Percentiles rank a stretch among this genome's conserved stretches.
These are phyloP conservation scores for Leuctra nigra DNA, from an alignment of 2,888 invertebrate genomes.

Conservation along the genomic window DNA sequence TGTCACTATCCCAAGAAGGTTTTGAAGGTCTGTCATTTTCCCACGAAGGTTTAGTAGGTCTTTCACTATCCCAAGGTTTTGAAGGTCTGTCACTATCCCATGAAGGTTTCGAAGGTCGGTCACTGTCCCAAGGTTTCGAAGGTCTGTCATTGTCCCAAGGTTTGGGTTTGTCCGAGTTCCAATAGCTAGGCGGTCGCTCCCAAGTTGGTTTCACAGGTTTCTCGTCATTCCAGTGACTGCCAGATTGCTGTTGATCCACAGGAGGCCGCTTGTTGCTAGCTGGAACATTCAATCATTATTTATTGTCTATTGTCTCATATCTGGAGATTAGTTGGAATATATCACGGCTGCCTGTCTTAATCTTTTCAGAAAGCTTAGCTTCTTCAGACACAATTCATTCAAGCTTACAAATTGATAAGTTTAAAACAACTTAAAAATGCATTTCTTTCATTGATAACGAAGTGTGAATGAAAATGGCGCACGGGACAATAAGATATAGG, in stretches of 20 bases:
- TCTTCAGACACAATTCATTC: no score
- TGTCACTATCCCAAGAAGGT: constrained; percentile 8
- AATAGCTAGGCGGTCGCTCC: constrained; percentile 2
- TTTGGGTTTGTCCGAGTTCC: constrained; percentile 28
- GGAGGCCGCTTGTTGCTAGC: not conserved
- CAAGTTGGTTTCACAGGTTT: not conserved
- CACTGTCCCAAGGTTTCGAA: constrained; percentile 35
- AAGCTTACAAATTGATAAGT: no score
- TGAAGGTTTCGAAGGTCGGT: constrained; percentile 23
- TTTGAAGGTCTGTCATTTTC: constrained; percentile 17
- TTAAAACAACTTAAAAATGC: no score
- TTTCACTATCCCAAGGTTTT: constrained; percentile 9
- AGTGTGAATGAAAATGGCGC: no score
- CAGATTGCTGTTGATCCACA: not conserved
- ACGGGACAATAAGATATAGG: no score
- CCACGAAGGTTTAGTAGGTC: constrained; percentile 21
- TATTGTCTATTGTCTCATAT: no score
- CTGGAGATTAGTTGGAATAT: no score
- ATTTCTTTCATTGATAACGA: no score
- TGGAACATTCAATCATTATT: no score
- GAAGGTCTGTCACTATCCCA: not conserved
- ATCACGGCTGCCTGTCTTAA: no score
- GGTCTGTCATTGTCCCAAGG: constrained; percentile 33
- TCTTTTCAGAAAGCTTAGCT: no score
- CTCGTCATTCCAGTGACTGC: not conserved